Evolutionary conservation across 2,888 invertebrate species (phyloP).

Genomic region (Danaus chrysippus): DNA sequence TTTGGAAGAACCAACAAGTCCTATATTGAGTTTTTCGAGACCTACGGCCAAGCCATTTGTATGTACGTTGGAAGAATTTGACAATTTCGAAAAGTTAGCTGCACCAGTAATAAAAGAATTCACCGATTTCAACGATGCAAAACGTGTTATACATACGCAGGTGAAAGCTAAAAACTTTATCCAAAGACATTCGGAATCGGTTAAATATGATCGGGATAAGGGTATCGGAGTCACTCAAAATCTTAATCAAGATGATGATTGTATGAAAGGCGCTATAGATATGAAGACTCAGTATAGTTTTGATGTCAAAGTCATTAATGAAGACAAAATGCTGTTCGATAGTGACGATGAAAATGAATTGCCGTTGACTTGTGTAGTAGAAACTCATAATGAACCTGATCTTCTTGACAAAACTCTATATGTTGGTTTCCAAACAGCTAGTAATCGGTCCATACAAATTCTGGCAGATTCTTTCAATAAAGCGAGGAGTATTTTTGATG

Average conservation of each 20-base stretch:
- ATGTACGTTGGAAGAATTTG: conserved; percentile 55
- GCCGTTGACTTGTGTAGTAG: conserved; percentile 59
- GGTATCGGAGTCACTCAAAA: conserved; percentile 29
- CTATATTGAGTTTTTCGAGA: conserved; percentile 44
- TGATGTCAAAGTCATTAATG: conserved; percentile 26
- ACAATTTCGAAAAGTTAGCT: conserved; percentile 58
- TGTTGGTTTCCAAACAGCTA: conserved; percentile 69
- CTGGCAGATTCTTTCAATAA: conserved; percentile 51
- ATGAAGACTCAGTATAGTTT: neutral
- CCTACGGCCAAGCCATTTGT: conserved; percentile 41
- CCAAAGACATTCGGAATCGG: conserved; percentile 35
- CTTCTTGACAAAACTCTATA: conserved; percentile 57
- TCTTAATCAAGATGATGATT: no score
- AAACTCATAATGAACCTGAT: conserved; percentile 48
- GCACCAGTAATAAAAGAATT: conserved; percentile 47
- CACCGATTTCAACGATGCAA: conserved; percentile 43
- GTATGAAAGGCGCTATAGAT: neutral
- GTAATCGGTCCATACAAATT: conserved; percentile 63
- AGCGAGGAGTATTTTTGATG: conserved; percentile 52
- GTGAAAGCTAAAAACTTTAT: conserved; percentile 42
- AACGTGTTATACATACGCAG: conserved; percentile 57
- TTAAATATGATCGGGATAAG: conserved; percentile 27
- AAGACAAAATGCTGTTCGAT: conserved; percentile 65
- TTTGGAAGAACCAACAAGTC: conserved; percentile 41
- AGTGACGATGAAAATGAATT: conserved; percentile 61